Base-by-base conservation (phyloP, 2,888 invertebrate species). In the Agrotis puta region DNA sequence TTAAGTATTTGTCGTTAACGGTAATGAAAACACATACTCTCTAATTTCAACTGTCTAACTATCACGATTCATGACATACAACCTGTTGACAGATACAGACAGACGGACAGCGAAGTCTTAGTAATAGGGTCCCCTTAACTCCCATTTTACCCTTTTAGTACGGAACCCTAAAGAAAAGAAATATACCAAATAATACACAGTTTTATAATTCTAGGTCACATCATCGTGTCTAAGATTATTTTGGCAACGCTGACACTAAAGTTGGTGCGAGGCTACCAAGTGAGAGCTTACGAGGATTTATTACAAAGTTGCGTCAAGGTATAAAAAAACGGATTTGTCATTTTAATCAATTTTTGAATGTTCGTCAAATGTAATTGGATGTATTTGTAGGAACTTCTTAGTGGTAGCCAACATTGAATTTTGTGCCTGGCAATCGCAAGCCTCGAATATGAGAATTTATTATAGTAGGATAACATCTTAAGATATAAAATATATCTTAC, bases 231-330 rank as follows among this genome's bases (percentile, higher is more conserved):
- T 24, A 39, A 39, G 9, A 70, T 24, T 14, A 20, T 16, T 67
- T 69, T 39, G 57, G 48, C 71, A 57, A n/a, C n/a, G n/a, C n/a
- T n/a, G n/a, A n/a, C n/a, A n/a, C n/a, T n/a, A n/a, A 22, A n/a
- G 27, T 61, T n/a, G 27, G 13, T 24, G 22, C 62, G 9, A 70
- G 70, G 43, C n/a, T 33, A 3, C 11, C 13, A 24, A 50, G 54
- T 39, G 13, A 14, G 16, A 18, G 48, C 48, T 3, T 47, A 54
- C 1, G 39, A 39, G 39, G 11, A 1, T 39, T 9, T 39, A n/a
- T 53, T 45, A 14, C 20, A 67, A 33, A 45, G 33, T 45, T 7
- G 6, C 0, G 5, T 33, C 45, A 22, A 7, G n/a, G 20, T 24
- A 16, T 47, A 2, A 3, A 65, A 20, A 22, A 69, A 53, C 22